Evolutionary conservation across 1,140 invertebrate genomes (phyloP).

Genomic region (Drosophila albomicans): DNA sequence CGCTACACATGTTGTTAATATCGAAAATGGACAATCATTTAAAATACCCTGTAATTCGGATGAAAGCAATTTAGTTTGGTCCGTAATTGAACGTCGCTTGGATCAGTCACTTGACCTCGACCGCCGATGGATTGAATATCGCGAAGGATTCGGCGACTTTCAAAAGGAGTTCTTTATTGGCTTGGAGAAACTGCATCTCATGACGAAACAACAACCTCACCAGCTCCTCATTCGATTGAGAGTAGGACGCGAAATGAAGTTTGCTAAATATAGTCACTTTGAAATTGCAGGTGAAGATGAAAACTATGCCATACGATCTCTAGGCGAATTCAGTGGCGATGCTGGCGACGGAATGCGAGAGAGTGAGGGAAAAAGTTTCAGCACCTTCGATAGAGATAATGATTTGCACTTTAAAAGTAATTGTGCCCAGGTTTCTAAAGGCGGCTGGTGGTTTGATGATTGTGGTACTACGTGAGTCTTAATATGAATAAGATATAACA

Average conservation of each 20-base stretch:
- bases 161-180: conserved; percentile 19
- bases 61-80: not conserved
- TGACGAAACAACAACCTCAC: conserved; percentile 8
- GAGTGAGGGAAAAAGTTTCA: conserved; percentile 8
- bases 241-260: rapidly evolving
- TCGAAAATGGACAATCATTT: not conserved
- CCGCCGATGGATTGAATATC: conserved; percentile 6
- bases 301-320: not conserved
- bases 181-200: conserved; percentile 1
- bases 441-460: conserved; percentile 16
- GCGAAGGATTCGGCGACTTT: conserved; percentile 6
- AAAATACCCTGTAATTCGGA: conserved; percentile 8
- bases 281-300: not conserved
- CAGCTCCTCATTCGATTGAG: conserved; percentile 14
- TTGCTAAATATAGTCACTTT: conserved; percentile 17
- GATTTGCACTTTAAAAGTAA: not conserved
- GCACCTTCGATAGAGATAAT: conserved; percentile 17
- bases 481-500: too few species aligned
- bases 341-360: conserved; percentile 22
- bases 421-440: not conserved
- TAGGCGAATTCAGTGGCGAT: conserved; percentile 5
- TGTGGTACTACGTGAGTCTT: conserved; percentile 10
- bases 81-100: conserved; percentile 19
- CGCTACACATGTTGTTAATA: not conserved
- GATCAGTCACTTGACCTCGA: conserved; percentile 2